A percentile compares a stretch with the other conserved stretches of the same genome.
Evolutionary conservation across 2,113 vertebrate genomes (phyloP).

Genomic region (Chiloscyllium plagiosum): DNA sequence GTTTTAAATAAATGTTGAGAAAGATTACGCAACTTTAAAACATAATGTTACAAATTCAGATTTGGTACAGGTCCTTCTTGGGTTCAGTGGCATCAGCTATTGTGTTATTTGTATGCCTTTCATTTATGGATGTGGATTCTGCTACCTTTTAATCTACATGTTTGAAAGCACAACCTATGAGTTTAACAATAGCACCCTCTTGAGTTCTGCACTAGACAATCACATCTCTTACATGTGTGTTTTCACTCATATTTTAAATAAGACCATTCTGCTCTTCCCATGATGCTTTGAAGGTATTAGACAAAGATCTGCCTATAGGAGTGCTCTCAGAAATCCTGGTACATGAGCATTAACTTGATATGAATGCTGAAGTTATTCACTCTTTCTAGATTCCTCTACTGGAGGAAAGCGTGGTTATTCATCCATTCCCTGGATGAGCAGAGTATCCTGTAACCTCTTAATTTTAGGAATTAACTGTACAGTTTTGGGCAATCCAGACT

Average conservation of each 20-base stretch:
- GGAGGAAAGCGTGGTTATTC: not conserved
- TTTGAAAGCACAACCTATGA: not conserved
- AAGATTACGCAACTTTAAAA: not conserved
- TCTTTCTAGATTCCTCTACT: not conserved
- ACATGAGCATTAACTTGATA: not conserved
- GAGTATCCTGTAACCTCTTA: not conserved
- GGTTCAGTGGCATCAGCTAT: not conserved
- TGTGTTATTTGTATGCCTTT: not conserved
- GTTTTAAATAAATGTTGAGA: not conserved
- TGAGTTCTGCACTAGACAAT: not conserved
- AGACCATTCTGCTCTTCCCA: not conserved
- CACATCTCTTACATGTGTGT: not conserved
- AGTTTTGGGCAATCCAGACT: not conserved
- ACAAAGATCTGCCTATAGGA: not conserved
- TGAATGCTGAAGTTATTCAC: not conserved
- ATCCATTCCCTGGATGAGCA: not conserved
- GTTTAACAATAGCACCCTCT: slow-evolving; percentile 6
- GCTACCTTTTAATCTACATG: not conserved
- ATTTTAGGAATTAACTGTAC: not conserved
- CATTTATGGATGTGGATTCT: not conserved
- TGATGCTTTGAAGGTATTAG: not conserved
- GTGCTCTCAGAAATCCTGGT: not conserved
- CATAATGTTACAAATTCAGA: not conserved
- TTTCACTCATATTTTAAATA: not conserved
- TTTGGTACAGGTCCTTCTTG: not conserved